A percentile compares a stretch with the other conserved stretches of the same genome.
These are phyloP conservation scores for Zoroaster sp. DNA, from an alignment of 53 echinoderm and acorn worm genomes.

Conservation along the genomic window DNA sequence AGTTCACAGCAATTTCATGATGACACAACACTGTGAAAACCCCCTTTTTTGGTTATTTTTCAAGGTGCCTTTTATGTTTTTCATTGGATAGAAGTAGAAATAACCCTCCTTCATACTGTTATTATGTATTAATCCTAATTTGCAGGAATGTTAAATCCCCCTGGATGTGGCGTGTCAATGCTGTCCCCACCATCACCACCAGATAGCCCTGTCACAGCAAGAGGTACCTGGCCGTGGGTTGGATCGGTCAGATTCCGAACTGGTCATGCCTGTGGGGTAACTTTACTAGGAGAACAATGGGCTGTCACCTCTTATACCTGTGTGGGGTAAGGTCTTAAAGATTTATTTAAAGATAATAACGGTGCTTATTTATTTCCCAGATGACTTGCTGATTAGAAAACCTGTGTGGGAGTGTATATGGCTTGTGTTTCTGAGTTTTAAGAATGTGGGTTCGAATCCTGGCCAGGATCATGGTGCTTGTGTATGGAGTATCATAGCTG, in stretches of 20 bases:
- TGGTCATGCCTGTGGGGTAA: neutral
- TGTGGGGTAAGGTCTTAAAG: slow-evolving; percentile 6
- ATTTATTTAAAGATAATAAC: too few species aligned
- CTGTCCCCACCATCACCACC: neutral
- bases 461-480: too few species aligned
- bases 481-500: too few species aligned
- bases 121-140: too few species aligned
- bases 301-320: slow-evolving; percentile 13
- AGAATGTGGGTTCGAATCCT: too few species aligned
- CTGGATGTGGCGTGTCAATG: slow-evolving; percentile 3
- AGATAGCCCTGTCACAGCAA: neutral
- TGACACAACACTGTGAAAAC: too few species aligned
- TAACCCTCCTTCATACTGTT: too few species aligned
- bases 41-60: too few species aligned
- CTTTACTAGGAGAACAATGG: neutral
- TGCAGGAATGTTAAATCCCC: neutral
- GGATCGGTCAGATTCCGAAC: slow-evolving; percentile 1
- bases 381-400: neutral
- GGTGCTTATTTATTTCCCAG: neutral
- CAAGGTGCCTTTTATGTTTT: too few species aligned
- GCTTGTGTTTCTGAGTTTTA: neutral
- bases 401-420: too few species aligned
- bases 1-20: too few species aligned
- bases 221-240: slow-evolving; percentile 20
- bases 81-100: too few species aligned